Evolutionary conservation across 2,888 invertebrate genomes (phyloP).

Genomic region (Leptopilina drosophilae): DNA sequence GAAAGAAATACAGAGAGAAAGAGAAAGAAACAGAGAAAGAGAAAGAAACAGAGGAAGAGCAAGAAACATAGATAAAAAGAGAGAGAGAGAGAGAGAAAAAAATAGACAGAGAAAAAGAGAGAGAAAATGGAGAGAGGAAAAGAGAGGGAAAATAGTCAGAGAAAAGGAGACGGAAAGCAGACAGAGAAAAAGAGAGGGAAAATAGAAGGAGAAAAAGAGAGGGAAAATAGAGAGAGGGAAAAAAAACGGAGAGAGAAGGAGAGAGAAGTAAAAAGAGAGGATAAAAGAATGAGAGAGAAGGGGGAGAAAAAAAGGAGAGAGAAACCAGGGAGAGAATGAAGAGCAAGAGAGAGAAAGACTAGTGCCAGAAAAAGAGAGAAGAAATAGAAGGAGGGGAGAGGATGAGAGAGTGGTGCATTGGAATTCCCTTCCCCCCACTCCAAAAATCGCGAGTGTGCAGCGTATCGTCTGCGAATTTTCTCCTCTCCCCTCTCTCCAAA

Average conservation of each 20-base stretch:
- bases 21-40: conserved; percentile 19
- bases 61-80: conserved; percentile 16
- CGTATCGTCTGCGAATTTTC: conserved; percentile 60
- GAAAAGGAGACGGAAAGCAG: not conserved
- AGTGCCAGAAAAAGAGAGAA: not conserved
- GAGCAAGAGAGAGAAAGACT: not conserved
- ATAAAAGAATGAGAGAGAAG: conserved; percentile 2
- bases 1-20: conserved; percentile 18
- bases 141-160: no score
- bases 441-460: conserved; percentile 60
- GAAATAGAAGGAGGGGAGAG: conserved; percentile 33
- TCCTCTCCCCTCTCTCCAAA: conserved; percentile 43
- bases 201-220: not conserved
- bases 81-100: not conserved
- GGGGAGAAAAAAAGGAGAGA: conserved; percentile 31
- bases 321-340: not conserved
- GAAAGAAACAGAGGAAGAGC: conserved; percentile 18
- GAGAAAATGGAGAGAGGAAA: not conserved
- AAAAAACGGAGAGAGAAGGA: no score
- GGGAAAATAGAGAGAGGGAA: conserved; percentile 25
- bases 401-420: conserved; percentile 60
- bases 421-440: conserved; percentile 70
- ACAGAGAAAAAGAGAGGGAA: not conserved
- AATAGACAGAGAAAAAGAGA: conserved; percentile 26
- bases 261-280: no score